These are phyloP conservation scores for Scatophagus argus DNA, from an alignment of 2,113 vertebrate genomes.

Conservation along the genomic window DNA sequence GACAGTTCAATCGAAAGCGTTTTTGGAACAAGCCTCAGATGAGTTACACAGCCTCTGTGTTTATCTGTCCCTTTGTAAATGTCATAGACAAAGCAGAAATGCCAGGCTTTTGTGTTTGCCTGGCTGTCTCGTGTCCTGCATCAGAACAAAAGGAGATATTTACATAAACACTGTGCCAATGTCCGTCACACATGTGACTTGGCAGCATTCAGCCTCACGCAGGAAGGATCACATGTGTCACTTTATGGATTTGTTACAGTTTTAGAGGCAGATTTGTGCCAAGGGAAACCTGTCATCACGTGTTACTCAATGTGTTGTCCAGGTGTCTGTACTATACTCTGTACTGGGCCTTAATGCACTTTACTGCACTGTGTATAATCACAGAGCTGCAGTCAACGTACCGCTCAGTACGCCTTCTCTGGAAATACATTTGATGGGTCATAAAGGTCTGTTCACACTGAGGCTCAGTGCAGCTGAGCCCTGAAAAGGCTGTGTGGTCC, in stretches of 20 bases:
- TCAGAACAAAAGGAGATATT: conserved; percentile 60
- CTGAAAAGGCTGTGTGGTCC: too few relatives aligned
- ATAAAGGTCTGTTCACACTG: neutral
- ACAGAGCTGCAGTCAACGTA: neutral
- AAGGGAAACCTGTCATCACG: neutral
- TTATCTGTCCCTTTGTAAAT: conserved; percentile 70
- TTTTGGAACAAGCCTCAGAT: conserved; percentile 47
- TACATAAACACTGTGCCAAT: conserved; percentile 58
- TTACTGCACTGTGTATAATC: neutral
- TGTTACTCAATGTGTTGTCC: neutral
- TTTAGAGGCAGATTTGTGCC: conserved; percentile 16
- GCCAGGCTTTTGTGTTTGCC: conserved; percentile 61
- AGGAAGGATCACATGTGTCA: conserved; percentile 12
- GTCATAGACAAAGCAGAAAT: conserved; percentile 66
- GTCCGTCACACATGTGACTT: conserved; percentile 45
- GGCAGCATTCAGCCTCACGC: conserved; percentile 12
- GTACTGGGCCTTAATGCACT: neutral
- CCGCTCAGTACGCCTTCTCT: neutral
- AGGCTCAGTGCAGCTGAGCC: too few relatives aligned
- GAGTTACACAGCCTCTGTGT: conserved; percentile 44
- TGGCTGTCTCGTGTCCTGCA: conserved; percentile 53
- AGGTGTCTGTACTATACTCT: neutral
- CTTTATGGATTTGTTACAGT: neutral
- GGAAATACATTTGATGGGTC: neutral
- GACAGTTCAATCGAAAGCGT: conserved; percentile 43